phyloP scores from a whole-genome alignment of 2,797 vertebrate genomes.

The Mus minutoides region DNA sequence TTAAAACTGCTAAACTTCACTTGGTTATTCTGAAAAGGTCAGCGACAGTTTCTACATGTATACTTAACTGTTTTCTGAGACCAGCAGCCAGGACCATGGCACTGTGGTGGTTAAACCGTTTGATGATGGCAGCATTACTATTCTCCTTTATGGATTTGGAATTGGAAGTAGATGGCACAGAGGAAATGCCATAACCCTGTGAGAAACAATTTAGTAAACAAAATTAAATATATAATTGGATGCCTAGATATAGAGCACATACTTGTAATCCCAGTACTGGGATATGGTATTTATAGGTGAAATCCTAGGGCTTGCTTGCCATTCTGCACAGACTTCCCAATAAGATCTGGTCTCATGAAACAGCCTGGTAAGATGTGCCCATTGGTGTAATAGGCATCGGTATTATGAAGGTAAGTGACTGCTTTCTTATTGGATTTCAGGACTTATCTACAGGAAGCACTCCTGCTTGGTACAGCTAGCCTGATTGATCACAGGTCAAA shows the following conservation, averaged over 20 bases:
- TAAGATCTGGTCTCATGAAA: background rate
- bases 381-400: background rate
- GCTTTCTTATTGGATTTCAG: background rate
- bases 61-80: conserved; percentile 93
- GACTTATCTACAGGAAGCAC: background rate
- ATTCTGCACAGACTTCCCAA: background rate
- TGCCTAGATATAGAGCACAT: background rate
- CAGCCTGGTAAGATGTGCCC: background rate
- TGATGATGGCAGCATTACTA: conserved; percentile 98
- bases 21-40: conserved; percentile 36
- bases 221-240: background rate
- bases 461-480: background rate
- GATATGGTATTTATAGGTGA: background rate
- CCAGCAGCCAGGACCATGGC: conserved; percentile 99
- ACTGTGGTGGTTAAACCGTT: conserved; percentile 99
- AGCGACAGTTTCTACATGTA: background rate
- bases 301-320: background rate
- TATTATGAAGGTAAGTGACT: background rate
- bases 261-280: background rate
- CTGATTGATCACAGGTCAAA: background rate
- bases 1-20: background rate
- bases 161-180: conserved; percentile 90
- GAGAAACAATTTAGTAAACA: conserved; percentile 70
- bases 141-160: conserved; percentile 94
- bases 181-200: conserved; percentile 94